Conservation (phyloP, 2,113 vertebrate species). For the Ifrita kowaldi region DNA sequence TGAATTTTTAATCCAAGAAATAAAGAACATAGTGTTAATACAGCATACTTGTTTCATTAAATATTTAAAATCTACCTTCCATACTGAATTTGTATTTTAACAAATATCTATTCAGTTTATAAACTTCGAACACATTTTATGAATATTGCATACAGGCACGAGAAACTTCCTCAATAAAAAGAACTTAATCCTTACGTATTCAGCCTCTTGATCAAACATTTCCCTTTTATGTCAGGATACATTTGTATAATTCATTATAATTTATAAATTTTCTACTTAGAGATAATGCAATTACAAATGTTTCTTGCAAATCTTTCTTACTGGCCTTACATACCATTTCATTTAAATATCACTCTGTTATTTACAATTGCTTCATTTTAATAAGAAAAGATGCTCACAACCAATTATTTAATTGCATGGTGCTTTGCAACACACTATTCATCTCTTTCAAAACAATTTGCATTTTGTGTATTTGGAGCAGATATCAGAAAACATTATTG, state of each 20-base stretch:
- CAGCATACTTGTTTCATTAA: conserved; percentile 43
- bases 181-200: neutral
- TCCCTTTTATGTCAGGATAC: conserved; percentile 11
- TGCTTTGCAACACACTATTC: neutral
- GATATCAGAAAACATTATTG: conserved; percentile 3
- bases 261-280: conserved; percentile 10
- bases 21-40: neutral
- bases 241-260: conserved; percentile 36
- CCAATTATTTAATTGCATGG: conserved; percentile 45
- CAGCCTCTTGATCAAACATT: conserved; percentile 23
- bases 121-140: neutral
- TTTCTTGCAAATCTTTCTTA: conserved; percentile 31
- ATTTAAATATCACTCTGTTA: conserved; percentile 43
- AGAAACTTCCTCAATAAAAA: conserved; percentile 3
- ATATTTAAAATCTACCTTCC: conserved; percentile 40
- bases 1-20: conserved; percentile 37
- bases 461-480: conserved; percentile 23
- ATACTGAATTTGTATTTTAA: neutral
- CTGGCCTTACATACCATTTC: neutral
- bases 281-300: conserved; percentile 36
- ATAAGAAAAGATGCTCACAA: conserved; percentile 29
- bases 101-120: neutral
- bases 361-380: conserved; percentile 42
- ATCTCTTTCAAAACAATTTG: conserved; percentile 35
- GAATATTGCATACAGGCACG: neutral